phyloP scores from a whole-genome alignment of 2,888 invertebrate species.

The Drosophila leonis region DNA sequence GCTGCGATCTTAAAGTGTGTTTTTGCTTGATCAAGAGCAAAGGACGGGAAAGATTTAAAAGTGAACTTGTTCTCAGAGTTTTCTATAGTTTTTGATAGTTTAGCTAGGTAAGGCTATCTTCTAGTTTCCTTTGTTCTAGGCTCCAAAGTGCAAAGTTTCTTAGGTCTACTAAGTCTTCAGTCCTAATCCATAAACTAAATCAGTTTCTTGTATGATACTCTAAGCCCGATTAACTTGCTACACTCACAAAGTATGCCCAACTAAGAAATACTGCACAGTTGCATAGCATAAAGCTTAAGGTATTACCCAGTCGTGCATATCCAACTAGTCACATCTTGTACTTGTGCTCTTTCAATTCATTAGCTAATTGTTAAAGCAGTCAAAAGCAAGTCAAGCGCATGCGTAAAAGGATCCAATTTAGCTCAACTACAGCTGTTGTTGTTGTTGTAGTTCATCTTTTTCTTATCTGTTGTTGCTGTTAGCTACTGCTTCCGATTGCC shows the following conservation, averaged over 20 bases:
- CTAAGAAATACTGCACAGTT: neutral
- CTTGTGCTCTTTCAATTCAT: conserved; percentile 30
- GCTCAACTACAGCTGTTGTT: conserved; percentile 9
- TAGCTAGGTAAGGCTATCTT: neutral
- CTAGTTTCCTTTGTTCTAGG: neutral
- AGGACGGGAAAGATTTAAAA: too few species aligned
- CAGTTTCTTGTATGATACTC: too few species aligned
- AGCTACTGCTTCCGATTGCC: conserved; percentile 44
- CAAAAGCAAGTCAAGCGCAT: conserved; percentile 29
- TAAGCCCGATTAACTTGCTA: neutral
- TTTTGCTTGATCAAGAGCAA: too few species aligned
- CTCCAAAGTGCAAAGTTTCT: too few species aligned
- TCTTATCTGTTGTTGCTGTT: conserved; percentile 8
- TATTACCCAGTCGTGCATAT: neutral
- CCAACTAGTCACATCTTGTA: neutral
- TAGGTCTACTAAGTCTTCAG: too few species aligned
- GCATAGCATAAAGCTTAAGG: neutral
- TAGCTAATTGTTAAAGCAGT: conserved; percentile 48
- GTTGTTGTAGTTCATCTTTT: neutral
- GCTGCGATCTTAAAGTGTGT: neutral
- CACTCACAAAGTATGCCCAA: too few species aligned
- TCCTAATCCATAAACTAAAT: neutral
- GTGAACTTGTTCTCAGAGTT: accelerated
- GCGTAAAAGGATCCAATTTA: conserved; percentile 46
- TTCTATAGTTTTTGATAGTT: too few species aligned